Conservation (phyloP, 2,113 vertebrate species). For the Capra hircus region DNA sequence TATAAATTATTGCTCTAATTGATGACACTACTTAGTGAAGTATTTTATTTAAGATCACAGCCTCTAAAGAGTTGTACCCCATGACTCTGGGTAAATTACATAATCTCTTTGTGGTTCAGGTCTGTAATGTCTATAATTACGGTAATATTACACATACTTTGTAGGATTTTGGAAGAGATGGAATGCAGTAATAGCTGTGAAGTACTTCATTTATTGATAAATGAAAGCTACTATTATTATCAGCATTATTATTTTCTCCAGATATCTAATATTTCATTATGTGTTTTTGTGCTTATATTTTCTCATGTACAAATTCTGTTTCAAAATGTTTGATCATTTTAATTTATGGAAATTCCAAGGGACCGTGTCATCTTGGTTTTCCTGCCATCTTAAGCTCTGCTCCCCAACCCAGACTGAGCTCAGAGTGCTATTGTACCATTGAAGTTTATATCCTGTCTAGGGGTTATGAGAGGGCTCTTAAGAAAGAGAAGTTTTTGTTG, state of each 20-base stretch:
- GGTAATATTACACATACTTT: background rate
- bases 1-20: background rate
- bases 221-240: background rate
- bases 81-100: background rate
- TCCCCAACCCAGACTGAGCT: background rate
- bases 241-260: background rate
- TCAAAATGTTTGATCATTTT: background rate
- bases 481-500: background rate
- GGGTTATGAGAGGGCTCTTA: background rate
- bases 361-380: background rate
- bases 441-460: background rate
- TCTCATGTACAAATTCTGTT: background rate
- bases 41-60: constrained; percentile 17
- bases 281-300: background rate
- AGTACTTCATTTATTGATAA: constrained; percentile 15
- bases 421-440: background rate
- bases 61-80: background rate
- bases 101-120: background rate
- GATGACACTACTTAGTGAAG: background rate
- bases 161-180: background rate
- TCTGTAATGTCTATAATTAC: constrained; percentile 31
- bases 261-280: background rate
- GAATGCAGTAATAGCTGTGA: background rate
- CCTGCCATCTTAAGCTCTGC: background rate
- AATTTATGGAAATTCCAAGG: background rate